Evolutionary conservation across 1,140 invertebrate species (phyloP), one percentile per base, ranked within the genome.

Genomic region (Mizuhopecten yessoensis): DNA sequence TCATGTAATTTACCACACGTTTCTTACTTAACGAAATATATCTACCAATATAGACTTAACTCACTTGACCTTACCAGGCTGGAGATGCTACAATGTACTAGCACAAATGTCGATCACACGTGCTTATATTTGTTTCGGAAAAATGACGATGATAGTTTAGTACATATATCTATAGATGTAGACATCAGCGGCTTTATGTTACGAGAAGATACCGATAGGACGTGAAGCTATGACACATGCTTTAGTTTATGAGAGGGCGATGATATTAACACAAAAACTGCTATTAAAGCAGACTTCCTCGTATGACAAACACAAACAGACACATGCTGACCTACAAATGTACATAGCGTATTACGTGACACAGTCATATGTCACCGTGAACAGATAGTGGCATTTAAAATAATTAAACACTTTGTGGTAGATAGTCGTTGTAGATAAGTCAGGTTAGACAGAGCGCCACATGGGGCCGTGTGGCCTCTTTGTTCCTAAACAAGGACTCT

Each of bases 381-480:
- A 75, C 57, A 75, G 57, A 75, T 75, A 29, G 57, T 75, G 57
- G 57, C 57, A 75, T 75, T 75, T 75, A 75, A 75, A 75, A 75
- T 75, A 75, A 75, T 75, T 75, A 75, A 75, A 75, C 57, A 75
- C 57, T 75, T 75, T 75, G 57, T 75, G 57, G 57, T 75, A 75
- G 57, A 75, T 75, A 75, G 57, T 75, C 17, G 57, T 75, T 75
- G 57, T 29, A 75, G 57, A 75, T 75, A 75, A 75, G 57, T 17
- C 57, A 75, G 57, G n/a, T 75, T 75, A 29, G 57, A 75, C 57
- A 75, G 57, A 75, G n/a, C 57, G 57, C 57, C 57, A 75, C 57
- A 75, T 75, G 57, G 57, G 57, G 57, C 57, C 57, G 57, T 29
- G 57, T 75, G 57, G 57, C 57, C 57, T 75, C 29, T 29, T 75